phyloP scores from a whole-genome alignment of 2,113 vertebrate genomes.

The zebrafish (Danio rerio) region DNA sequence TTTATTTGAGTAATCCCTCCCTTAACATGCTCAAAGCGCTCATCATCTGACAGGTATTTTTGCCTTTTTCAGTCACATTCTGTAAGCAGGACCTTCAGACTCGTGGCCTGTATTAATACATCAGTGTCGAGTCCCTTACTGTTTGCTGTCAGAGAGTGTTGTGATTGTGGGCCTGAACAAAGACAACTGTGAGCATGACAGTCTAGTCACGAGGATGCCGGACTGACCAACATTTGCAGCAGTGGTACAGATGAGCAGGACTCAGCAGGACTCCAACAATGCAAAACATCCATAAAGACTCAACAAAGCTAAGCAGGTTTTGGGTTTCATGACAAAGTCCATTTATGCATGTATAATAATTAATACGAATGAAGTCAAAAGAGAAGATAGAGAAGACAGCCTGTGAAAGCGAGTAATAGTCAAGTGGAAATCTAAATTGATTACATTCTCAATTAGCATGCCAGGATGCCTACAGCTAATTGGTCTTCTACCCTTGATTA shows the following conservation, averaged over 20 bases:
- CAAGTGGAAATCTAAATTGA: conserved; percentile 36
- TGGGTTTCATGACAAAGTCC: neutral
- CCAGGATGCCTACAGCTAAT: conserved; percentile 42
- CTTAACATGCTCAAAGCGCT: no score
- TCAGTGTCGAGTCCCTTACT: conserved; percentile 2
- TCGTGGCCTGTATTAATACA: neutral
- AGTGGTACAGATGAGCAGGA: conserved; percentile 8
- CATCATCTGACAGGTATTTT: no score
- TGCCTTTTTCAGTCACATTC: neutral
- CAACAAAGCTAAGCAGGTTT: neutral
- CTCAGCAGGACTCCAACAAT: neutral
- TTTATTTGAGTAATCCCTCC: no score
- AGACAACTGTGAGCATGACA: neutral
- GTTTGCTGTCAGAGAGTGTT: conserved; percentile 17
- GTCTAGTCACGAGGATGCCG: neutral
- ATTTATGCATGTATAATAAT: neutral
- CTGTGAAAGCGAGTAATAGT: neutral
- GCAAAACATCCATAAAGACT: neutral
- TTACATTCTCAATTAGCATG: conserved; percentile 48
- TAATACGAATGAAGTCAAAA: conserved; percentile 32
- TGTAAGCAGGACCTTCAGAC: neutral
- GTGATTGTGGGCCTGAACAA: conserved; percentile 4
- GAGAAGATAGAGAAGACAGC: conserved; percentile 35
- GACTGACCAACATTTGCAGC: neutral
- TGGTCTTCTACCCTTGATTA: conserved; percentile 50